Evolutionary conservation across 2,797 vertebrate species (phyloP).

Genomic region (Pseudomugil tenellus): DNA sequence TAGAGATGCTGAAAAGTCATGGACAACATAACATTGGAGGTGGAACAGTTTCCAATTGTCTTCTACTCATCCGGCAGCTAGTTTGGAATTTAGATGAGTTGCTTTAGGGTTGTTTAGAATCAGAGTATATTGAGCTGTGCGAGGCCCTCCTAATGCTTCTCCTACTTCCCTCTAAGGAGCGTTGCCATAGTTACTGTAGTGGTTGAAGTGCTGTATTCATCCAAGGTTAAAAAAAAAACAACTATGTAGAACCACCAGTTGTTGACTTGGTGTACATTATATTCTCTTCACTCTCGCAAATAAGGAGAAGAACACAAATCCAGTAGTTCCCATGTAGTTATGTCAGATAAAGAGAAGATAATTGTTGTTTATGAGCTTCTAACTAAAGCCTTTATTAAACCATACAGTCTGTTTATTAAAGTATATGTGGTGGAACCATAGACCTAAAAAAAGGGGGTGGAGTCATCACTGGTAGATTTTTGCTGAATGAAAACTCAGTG

Average conservation of each 20-base stretch:
- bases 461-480: too few relatives aligned
- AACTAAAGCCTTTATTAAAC: constrained; percentile 10
- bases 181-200: constrained; percentile 74
- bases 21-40: constrained; percentile 63
- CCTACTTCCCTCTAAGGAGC: constrained; percentile 52
- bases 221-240: constrained; percentile 45
- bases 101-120: constrained; percentile 81
- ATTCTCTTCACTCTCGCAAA: constrained; percentile 4
- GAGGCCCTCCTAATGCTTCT: constrained; percentile 58
- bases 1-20: constrained; percentile 68
- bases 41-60: constrained; percentile 77
- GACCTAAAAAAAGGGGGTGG: too few relatives aligned
- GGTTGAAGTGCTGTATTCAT: constrained; percentile 71
- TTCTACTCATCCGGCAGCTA: constrained; percentile 72
- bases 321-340: constrained; percentile 1
- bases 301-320: not conserved
- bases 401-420: constrained; percentile 2
- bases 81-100: constrained; percentile 84
- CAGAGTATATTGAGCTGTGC: constrained; percentile 70
- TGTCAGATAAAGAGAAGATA: not conserved
- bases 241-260: constrained; percentile 43
- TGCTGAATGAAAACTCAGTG: too few relatives aligned
- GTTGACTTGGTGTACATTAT: constrained; percentile 22
- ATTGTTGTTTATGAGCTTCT: not conserved
- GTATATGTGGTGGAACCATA: not conserved